These are phyloP conservation scores for Rissa tridactyla DNA, from an alignment of 2,113 vertebrate genomes.

Conservation along the genomic window DNA sequence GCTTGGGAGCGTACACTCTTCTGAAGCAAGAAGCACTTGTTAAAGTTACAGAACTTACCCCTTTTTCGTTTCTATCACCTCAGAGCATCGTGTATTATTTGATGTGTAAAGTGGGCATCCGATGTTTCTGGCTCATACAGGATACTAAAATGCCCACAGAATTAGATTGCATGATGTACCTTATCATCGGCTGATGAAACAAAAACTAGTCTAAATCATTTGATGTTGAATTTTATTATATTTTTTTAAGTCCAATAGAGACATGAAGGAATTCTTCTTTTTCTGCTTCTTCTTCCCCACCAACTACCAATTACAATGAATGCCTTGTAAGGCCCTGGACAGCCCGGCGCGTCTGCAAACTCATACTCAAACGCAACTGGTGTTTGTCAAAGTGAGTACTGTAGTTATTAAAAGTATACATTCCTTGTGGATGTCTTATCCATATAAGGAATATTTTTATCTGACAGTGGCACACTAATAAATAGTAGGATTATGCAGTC, in stretches of 20 bases:
- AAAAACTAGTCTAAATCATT: neutral
- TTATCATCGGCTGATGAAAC: neutral
- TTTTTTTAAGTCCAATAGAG: neutral
- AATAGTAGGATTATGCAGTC: slow-evolving; percentile 11
- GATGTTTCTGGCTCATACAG: neutral
- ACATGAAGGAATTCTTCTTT: neutral
- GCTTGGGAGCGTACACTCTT: neutral
- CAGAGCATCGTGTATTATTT: neutral
- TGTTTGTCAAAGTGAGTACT: neutral
- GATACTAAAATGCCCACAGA: neutral
- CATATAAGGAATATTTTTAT: slow-evolving; percentile 1
- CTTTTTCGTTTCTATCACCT: neutral
- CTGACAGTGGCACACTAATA: neutral
- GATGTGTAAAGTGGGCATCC: neutral
- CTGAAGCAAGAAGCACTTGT: neutral
- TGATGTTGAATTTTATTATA: neutral
- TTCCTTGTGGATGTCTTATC: neutral
- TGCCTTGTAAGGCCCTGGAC: neutral
- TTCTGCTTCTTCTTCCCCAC: neutral
- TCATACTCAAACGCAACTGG: neutral
- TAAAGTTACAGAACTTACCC: neutral
- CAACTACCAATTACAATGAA: neutral
- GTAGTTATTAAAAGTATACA: neutral
- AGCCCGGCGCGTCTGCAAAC: neutral
- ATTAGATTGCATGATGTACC: neutral